Base-by-base conservation (phyloP, 2,113 vertebrate genomes). In the Stomatorhinus ivindoensis region DNA sequence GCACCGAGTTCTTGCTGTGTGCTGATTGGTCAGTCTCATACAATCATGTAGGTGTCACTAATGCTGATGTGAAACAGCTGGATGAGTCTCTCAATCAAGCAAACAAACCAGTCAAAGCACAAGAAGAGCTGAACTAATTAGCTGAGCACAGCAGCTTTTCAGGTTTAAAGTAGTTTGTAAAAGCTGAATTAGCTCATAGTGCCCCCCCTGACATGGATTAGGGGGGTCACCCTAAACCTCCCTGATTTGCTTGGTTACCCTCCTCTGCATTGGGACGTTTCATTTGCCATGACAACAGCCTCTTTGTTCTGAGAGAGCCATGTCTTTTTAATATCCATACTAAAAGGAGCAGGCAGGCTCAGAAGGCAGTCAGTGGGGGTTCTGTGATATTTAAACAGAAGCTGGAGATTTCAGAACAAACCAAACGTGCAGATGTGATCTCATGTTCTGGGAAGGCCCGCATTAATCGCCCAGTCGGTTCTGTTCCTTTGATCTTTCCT, bases 321-420 rank as follows among this genome's bases (percentile, higher is more conserved):
- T 3, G 42, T 47, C 39, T 86, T 39, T 89, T 89, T 35, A 53
- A 48, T 50, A 89, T 90, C 89, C 87, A 69, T 90, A 91, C 91
- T 93, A 92, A 92, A 92, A 93, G 90, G 91, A 90, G 89, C 92
- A 90, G 89, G 89, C 92, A 90, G 89, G 85, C 85, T 50, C 90
- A 91, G 82, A 89, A 89, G 89, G 90, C 90, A 93, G 94, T 93
- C 93, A 92, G 91, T 93, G 92, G 17, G 21, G 89, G 48, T 90
- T 94, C 92, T 90, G 93, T 93, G 89, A 92, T 91, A 92, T 91
- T 94, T 94, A 93, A 93, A 93, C 86, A 87, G 55, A 94, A 92
- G 89, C 88, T 80, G 83, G 86, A 86, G 4, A 53, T 51, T 53
- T 27, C n/a, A 35, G 85, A 27, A 53, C 27, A 35, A 39, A 88